Evolutionary conservation across 2,113 vertebrate genomes (phyloP).

Genomic region (Sebastes fasciatus): DNA sequence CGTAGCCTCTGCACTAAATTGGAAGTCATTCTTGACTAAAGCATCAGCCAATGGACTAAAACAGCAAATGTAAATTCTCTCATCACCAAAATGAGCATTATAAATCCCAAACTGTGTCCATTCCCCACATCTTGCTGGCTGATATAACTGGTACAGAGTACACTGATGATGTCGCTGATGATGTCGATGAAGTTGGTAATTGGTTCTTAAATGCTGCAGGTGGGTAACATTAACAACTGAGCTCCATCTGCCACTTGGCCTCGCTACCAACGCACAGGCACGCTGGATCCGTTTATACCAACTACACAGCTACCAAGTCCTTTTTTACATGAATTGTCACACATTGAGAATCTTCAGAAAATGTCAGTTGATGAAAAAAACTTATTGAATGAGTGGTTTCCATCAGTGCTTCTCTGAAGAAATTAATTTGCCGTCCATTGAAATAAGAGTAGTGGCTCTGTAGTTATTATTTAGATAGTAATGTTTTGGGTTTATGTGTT

Average conservation of each 20-base stretch:
- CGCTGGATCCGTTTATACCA: neutral
- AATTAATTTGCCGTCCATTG: neutral
- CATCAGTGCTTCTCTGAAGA: neutral
- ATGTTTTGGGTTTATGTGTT: neutral
- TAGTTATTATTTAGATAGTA: neutral
- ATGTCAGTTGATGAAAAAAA: neutral
- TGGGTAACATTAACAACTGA: constrained; percentile 6
- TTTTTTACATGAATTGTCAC: neutral
- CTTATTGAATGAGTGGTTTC: neutral
- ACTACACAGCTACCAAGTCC: neutral
- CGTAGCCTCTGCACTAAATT: neutral
- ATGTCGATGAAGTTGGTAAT: constrained; percentile 26
- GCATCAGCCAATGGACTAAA: neutral
- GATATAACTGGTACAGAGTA: neutral
- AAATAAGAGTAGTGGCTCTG: neutral
- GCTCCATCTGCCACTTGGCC: constrained; percentile 8
- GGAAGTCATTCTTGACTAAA: neutral
- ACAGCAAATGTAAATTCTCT: neutral
- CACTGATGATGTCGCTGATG: neutral
- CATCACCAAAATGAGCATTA: neutral
- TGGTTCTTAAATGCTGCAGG: constrained; percentile 45
- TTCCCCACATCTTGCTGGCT: neutral
- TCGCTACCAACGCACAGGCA: neutral
- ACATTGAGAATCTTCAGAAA: neutral
- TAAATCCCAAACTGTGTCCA: neutral